Base-by-base conservation (phyloP, 2,888 invertebrate genomes). In the Callosobruchus maculatus region DNA sequence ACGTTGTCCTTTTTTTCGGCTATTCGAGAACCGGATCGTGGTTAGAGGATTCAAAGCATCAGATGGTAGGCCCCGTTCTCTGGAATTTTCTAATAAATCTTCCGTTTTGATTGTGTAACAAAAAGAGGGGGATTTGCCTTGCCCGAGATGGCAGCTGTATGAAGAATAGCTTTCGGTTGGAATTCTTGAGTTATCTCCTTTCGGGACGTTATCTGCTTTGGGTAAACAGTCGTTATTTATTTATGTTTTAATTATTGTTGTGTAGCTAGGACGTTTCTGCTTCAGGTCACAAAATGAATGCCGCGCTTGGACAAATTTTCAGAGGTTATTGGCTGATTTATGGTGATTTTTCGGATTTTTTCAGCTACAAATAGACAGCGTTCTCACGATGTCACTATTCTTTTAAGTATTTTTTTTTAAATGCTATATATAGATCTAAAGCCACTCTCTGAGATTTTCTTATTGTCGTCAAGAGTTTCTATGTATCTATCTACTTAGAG, bases 1-100 rank as follows among this genome's bases (percentile, higher is more conserved):
- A 9, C 20, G 70, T 2, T 21, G 22, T 26, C 18, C 22, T 70
- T 70, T 70, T 21, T 22, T 70, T 70, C 21, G 21, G 70, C 26
- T 70, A 26, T 70, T n/a, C 22, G 20, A 70, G 70, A 70, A 70
- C 70, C 70, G 70, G 70, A 70, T 70, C 70, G 22, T 22, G 70
- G 22, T n/a, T 70, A 49, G 49, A 49, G 49, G 49, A 49, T 49
- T 49, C 49, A 49, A 13, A 49, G 49, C 49, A 49, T 49, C 49
- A 49, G 49, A 49, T 49, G 49, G 70, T n/a, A 26, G 22, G 20
- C 69, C 70, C 70, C 70, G 22, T 21, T 26, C 70, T 18, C 22
- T 70, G n/a, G 26, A 70, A 22, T 70, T 70, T 26, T 70, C 70
- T 26, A 70, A 26, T 70, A 20, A 26, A 70, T 26, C 70, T 26